Percentiles rank a stretch among this genome's conserved stretches.
phyloP scores from a whole-genome alignment of 2,888 invertebrate genomes.

The Pandemis heparana region DNA sequence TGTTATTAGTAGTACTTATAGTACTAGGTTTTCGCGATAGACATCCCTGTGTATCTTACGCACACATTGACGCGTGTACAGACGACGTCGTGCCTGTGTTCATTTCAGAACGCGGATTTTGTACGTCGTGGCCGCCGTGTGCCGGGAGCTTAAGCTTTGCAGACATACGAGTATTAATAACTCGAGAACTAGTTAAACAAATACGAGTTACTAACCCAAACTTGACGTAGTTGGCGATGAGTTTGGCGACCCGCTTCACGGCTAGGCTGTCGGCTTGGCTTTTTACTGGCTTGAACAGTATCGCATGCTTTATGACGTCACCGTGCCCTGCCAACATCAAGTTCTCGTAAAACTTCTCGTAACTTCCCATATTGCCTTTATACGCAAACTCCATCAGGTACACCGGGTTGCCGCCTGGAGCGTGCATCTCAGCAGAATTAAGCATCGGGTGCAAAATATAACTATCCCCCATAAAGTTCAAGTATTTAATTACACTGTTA shows the following conservation, averaged over 20 bases:
- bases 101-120: too few relatives aligned
- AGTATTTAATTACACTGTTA: constrained; percentile 47
- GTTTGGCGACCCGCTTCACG: constrained; percentile 50
- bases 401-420: constrained; percentile 47
- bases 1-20: too few relatives aligned
- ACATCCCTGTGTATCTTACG: too few relatives aligned
- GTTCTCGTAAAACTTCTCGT: constrained; percentile 48
- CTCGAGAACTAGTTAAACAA: neutral
- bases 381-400: constrained; percentile 59
- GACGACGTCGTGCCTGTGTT: too few relatives aligned
- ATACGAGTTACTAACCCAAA: constrained; percentile 55
- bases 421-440: constrained; percentile 50
- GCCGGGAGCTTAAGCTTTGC: too few relatives aligned
- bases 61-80: too few relatives aligned
- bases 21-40: too few relatives aligned
- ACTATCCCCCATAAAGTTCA: constrained; percentile 56
- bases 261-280: constrained; percentile 46
- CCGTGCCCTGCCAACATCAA: constrained; percentile 54
- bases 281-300: constrained; percentile 46
- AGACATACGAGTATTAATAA: too few relatives aligned
- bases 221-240: constrained; percentile 55
- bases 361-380: constrained; percentile 51
- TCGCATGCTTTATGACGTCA: constrained; percentile 52
- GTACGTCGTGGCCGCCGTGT: too few relatives aligned
- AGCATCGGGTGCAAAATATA: constrained; percentile 50